Evolutionary conservation across 2,797 vertebrate species (phyloP), one percentile per base, ranked within the genome.

Genomic region (Dromococcyx pavoninus): DNA sequence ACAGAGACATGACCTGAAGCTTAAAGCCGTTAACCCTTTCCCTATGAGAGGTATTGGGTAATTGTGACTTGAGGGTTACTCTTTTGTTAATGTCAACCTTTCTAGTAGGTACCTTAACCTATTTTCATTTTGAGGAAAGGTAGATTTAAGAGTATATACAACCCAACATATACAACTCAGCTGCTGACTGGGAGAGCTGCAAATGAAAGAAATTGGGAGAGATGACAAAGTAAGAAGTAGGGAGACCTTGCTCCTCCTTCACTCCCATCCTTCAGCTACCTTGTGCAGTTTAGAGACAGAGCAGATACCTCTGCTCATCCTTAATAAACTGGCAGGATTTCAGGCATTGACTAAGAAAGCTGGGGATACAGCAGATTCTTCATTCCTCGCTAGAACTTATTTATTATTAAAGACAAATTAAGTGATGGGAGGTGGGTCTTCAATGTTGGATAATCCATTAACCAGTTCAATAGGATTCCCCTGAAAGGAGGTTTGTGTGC

Each of bases 361-460:
- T 93, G 88, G 39, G 60, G 74, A 82, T 86, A 73, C 18, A 74
- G 67, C 32, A 91, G 57, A 33, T 67, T 95, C 33, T 80, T 94
- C 53, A 76, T 82, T 87, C 67, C 60, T 93, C 50, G 77, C 44
- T 94, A 94, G 84, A 92, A 76, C 22, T 92, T 92, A 96, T 91
- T 93, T 91, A 95, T 95, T 96, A 91, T 95, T 95, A 89, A 95
- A 93, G 81, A 87, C 28, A 93, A 93, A 94, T 90, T 95, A 95
- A 87, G 67, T 74, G 74, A 61, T 76, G n/a, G 44, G 60, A 79
- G 41, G 71, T 88, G 83, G 77, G 37, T 91, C 77, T 89, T 93
- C 67, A 76, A 78, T 67, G 80, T 70, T 90, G 77, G 77, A 64
- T 88, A 93, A 90, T 89, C 71, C 92, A 85, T 93, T 95, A 88